Conservation (phyloP, 2,113 vertebrate genomes). For the Coracopsis vasa region DNA sequence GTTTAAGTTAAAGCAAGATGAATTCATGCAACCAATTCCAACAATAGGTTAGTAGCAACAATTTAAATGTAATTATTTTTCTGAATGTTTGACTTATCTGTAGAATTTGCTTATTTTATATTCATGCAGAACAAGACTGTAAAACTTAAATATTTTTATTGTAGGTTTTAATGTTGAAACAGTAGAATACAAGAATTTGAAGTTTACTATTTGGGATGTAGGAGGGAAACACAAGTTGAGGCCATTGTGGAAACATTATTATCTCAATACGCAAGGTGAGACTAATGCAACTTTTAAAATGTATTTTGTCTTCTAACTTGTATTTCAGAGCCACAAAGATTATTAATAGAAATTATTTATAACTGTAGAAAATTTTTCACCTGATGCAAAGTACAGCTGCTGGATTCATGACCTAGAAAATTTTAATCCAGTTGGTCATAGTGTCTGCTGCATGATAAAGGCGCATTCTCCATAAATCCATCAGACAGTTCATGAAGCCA, state of each 20-base stretch:
- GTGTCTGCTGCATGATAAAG: background rate
- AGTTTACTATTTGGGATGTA: constrained; percentile 99
- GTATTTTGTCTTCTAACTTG: background rate
- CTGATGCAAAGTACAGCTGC: background rate
- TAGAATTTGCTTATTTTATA: background rate
- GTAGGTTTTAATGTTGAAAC: constrained; percentile 97
- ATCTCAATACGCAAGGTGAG: constrained; percentile 97
- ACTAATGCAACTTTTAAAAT: background rate
- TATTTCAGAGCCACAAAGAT: background rate
- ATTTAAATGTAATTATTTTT: background rate
- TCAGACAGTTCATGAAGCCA: background rate
- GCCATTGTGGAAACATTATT: constrained; percentile 98
- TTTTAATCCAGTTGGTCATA: background rate
- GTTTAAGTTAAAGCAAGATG: constrained; percentile 97
- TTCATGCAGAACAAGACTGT: background rate
- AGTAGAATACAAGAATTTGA: constrained; percentile 98
- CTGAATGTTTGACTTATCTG: background rate
- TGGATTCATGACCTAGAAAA: background rate
- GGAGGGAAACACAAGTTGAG: constrained; percentile 97
- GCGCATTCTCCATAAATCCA: background rate
- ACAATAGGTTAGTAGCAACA: constrained; percentile 87
- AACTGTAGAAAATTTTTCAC: background rate
- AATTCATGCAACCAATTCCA: constrained; percentile 99
- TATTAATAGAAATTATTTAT: background rate
- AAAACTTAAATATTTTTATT: constrained; percentile 26